Percentiles rank a stretch among this genome's conserved stretches.
Conservation (phyloP, 2,797 vertebrate genomes). For the Caiman crocodilus region DNA sequence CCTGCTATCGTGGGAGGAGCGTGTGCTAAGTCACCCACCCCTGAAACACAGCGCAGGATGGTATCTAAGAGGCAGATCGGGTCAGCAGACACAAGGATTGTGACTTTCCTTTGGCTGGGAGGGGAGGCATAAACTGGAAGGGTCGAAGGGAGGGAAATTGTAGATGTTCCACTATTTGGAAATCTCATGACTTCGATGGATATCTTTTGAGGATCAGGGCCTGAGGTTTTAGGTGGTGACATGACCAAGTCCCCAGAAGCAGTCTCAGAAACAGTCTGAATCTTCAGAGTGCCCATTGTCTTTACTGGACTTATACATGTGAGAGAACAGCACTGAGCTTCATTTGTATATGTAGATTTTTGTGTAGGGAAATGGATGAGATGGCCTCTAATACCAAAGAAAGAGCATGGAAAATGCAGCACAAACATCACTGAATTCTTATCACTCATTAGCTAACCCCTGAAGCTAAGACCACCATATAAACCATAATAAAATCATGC, state of each 20-base stretch:
- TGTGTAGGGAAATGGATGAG: background rate
- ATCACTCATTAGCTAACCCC: background rate
- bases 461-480: background rate
- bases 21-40: background rate
- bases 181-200: background rate
- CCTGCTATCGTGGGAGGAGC: fast-evolving
- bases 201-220: background rate
- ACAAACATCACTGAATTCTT: background rate
- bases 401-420: background rate
- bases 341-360: background rate
- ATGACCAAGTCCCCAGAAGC: background rate
- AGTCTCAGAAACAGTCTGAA: background rate
- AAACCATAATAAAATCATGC: background rate
- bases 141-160: background rate
- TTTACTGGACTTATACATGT: background rate
- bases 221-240: background rate
- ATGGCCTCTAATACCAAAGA: fast-evolving
- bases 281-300: background rate
- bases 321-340: background rate
- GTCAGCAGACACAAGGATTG: too few species aligned
- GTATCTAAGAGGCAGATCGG: background rate
- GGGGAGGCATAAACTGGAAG: background rate
- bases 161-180: fast-evolving
- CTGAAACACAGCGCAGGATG: background rate
- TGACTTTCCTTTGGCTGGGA: background rate